These are phyloP conservation scores for Hipposideros armiger DNA, from an alignment of 2,113 vertebrate species.

Conservation along the genomic window DNA sequence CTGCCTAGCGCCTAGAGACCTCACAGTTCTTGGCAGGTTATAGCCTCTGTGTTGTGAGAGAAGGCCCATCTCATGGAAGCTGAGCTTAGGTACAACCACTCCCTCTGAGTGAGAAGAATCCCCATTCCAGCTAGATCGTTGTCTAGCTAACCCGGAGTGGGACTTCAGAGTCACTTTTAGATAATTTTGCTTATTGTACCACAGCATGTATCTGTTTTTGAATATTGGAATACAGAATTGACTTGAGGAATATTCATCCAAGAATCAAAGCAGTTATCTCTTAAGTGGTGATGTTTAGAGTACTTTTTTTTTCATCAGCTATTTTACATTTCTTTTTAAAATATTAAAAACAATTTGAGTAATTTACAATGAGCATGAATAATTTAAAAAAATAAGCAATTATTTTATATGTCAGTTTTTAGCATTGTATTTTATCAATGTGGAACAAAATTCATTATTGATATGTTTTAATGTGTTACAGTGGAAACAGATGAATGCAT, in stretches of 20 bases:
- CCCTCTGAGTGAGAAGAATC: background rate
- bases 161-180: background rate
- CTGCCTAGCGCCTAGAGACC: background rate
- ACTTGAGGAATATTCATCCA: background rate
- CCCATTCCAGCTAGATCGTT: background rate
- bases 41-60: background rate
- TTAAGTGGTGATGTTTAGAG: background rate
- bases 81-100: background rate
- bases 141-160: background rate
- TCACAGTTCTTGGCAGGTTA: background rate
- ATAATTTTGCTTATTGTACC: background rate
- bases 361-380: background rate
- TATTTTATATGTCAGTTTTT: conserved; percentile 33
- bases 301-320: background rate
- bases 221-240: background rate
- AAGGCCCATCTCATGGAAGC: background rate
- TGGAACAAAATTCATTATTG: background rate
- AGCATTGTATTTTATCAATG: conserved; percentile 31
- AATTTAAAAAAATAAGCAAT: conserved; percentile 35
- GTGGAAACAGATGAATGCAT: background rate
- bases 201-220: background rate
- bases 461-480: background rate
- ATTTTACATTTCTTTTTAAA: background rate
- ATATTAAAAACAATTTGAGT: conserved; percentile 21
- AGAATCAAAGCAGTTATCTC: background rate